Conservation (phyloP, 37 sponge, comb jelly and placozoan species). For the Beroe forskalii region DNA sequence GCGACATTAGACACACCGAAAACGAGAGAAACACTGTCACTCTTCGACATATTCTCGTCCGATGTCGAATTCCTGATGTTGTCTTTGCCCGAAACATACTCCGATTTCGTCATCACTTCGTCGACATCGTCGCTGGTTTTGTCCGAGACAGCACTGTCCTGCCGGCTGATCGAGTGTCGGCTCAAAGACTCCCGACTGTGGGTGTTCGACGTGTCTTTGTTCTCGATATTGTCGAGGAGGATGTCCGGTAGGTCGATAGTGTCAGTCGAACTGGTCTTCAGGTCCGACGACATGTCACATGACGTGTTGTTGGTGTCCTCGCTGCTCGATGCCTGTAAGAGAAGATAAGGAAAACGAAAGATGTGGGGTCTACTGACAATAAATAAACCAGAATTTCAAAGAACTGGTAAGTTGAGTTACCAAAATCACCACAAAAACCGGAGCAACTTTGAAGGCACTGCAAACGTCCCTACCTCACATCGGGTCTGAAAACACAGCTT, state of each 20-base stretch:
- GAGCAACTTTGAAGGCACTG: too few relatives aligned
- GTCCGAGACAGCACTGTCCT: too few relatives aligned
- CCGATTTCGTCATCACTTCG: neutral
- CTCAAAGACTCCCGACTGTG: neutral
- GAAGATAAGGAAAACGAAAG: neutral
- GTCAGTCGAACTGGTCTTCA: constrained; percentile 35
- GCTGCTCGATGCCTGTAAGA: neutral
- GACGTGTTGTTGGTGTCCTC: neutral
- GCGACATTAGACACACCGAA: neutral
- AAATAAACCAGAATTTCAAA: too few relatives aligned
- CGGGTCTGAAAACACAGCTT: constrained; percentile 40
- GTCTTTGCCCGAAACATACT: neutral
- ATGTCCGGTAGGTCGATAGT: constrained; percentile 53
- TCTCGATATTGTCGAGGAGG: constrained; percentile 3
- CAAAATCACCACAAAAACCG: too few relatives aligned
- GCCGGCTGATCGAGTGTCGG: too few relatives aligned
- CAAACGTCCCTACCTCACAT: too few relatives aligned
- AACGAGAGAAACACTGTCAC: neutral
- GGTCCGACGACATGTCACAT: neutral
- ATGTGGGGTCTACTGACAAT: too few relatives aligned
- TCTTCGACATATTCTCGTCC: neutral
- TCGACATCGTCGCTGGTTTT: neutral
- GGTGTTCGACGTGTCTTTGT: neutral
- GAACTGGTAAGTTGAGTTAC: too few relatives aligned
- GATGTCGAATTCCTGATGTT: neutral